Conservation (phyloP, 1,140 invertebrate genomes). For the Brachionus angularis region DNA sequence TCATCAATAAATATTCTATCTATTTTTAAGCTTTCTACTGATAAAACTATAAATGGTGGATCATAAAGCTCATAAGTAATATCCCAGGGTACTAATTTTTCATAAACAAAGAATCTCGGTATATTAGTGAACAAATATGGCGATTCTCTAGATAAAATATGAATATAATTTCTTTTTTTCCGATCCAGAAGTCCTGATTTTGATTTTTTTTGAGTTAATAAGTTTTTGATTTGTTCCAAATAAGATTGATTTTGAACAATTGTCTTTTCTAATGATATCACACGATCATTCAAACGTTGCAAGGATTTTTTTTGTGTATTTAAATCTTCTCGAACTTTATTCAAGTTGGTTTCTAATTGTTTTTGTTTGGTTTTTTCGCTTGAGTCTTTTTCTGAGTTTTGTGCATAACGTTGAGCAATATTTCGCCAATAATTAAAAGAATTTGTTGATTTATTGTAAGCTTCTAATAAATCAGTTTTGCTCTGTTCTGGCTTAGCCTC, state of each 20-base stretch:
- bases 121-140: constrained; percentile 24
- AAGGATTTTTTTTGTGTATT: constrained; percentile 17
- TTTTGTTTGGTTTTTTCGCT: constrained; percentile 34
- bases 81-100: constrained; percentile 24
- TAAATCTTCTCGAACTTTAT: constrained; percentile 38
- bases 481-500: not conserved
- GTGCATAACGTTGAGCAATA: constrained; percentile 14
- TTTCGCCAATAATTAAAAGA: constrained; percentile 42
- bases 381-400: not conserved
- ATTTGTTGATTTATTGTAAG: not conserved
- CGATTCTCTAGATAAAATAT: constrained; percentile 43
- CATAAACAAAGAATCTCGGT: constrained; percentile 22
- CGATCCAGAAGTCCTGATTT: constrained; percentile 14
- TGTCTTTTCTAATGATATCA: constrained; percentile 32
- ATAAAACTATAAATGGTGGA: constrained; percentile 22
- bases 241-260: constrained; percentile 17
- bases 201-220: constrained; percentile 30
- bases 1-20: constrained; percentile 39
- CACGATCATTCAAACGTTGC: constrained; percentile 32
- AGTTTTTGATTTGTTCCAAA: constrained; percentile 42
- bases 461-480: not conserved
- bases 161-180: constrained; percentile 37
- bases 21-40: constrained; percentile 14
- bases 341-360: constrained; percentile 30
- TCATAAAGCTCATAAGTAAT: constrained; percentile 33